phyloP scores from a whole-genome alignment of 2,113 vertebrate genomes.

The Chaetodon trifascialis region DNA sequence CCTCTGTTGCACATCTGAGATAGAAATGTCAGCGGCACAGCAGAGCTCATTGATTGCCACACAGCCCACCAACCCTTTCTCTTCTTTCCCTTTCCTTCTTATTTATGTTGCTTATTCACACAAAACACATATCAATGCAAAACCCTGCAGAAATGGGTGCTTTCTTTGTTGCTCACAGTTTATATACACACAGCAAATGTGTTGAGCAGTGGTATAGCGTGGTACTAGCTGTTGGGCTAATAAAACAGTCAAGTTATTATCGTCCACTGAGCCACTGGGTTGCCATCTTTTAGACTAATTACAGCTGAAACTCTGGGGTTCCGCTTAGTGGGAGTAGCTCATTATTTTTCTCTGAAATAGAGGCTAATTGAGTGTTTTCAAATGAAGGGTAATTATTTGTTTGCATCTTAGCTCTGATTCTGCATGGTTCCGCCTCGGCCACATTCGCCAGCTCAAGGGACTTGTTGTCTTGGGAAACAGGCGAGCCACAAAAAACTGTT shows the following conservation, averaged over 20 bases:
- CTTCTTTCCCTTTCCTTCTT: background rate
- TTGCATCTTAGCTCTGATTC: conserved; percentile 64
- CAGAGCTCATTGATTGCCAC: conserved; percentile 61
- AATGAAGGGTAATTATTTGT: conserved; percentile 78
- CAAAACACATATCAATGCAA: conserved; percentile 27
- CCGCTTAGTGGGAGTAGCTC: conserved; percentile 53
- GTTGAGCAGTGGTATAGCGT: background rate
- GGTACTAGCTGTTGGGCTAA: conserved; percentile 33
- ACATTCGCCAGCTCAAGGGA: conserved; percentile 50
- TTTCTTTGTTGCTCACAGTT: conserved; percentile 17
- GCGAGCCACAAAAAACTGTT: conserved; percentile 27
- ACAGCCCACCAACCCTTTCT: conserved; percentile 16
- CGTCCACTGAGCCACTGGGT: conserved; percentile 42
- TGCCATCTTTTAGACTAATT: conserved; percentile 70
- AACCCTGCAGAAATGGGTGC: background rate
- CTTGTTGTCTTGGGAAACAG: conserved; percentile 39
- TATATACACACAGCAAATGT: conserved; percentile 24
- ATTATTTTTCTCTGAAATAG: conserved; percentile 70
- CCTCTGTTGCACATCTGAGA: conserved; percentile 48
- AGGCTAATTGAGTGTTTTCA: conserved; percentile 76
- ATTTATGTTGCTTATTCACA: conserved; percentile 25
- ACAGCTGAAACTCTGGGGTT: conserved; percentile 59
- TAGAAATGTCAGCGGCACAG: conserved; percentile 62
- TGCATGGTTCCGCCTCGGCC: conserved; percentile 36
- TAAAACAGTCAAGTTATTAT: conserved; percentile 41